Evolutionary conservation across 2,888 invertebrate genomes (phyloP).

Genomic region (Caenorhabditis doughertyi): DNA sequence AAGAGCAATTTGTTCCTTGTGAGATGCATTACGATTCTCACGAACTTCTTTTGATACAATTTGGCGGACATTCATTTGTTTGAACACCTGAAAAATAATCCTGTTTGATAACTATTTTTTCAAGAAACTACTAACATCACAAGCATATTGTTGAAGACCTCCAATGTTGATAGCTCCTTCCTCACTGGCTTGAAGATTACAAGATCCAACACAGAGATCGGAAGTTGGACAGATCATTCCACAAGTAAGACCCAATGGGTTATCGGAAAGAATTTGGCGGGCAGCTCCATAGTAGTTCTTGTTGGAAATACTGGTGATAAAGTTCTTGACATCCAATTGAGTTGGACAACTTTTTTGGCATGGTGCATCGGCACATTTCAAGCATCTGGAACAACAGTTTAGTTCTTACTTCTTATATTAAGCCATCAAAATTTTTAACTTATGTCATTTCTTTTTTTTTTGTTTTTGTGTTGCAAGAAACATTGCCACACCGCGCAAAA

Average conservation of each 20-base stretch:
- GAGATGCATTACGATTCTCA: slow-evolving; percentile 76
- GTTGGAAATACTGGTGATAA: slow-evolving; percentile 96
- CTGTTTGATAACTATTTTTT: no score
- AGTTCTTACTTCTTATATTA: not conserved
- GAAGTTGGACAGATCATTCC: slow-evolving; percentile 99
- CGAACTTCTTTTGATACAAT: slow-evolving; percentile 87
- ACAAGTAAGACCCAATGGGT: slow-evolving; percentile 94
- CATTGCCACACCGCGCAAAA: not conserved
- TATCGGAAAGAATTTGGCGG: slow-evolving; percentile 96
- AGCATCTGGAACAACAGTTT: slow-evolving; percentile 56
- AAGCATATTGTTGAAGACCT: slow-evolving; percentile 97
- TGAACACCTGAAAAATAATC: slow-evolving; percentile 86
- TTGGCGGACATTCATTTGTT: slow-evolving; percentile 94
- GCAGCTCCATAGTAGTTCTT: slow-evolving; percentile 98
- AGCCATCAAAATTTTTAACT: no score
- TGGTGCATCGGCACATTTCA: slow-evolving; percentile 82
- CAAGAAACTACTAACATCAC: slow-evolving; percentile 86
- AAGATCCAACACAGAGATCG: slow-evolving; percentile 97
- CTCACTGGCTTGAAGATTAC: slow-evolving; percentile 92
- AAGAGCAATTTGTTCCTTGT: slow-evolving; percentile 87
- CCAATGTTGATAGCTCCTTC: slow-evolving; percentile 99
- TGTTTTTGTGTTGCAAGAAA: not conserved
- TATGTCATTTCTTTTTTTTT: slow-evolving; percentile 16
- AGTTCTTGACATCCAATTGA: slow-evolving; percentile 95
- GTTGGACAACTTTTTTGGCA: slow-evolving; percentile 97